These are phyloP conservation scores for Trochalopteron elliotii DNA, from an alignment of 2,113 vertebrate species.

Conservation along the genomic window DNA sequence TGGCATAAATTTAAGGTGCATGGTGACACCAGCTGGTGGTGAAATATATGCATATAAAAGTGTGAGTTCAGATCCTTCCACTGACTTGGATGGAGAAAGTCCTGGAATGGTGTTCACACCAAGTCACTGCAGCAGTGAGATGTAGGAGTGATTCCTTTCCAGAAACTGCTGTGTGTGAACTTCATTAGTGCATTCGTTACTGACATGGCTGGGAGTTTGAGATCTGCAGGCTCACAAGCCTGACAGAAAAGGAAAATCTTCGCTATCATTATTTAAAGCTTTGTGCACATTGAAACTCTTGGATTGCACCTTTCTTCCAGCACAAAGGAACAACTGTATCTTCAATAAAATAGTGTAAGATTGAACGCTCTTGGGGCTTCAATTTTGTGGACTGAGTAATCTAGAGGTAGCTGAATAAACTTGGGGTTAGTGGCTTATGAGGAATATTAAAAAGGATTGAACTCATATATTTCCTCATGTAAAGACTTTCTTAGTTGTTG, in stretches of 20 bases:
- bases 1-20: background rate
- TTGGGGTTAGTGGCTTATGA: background rate
- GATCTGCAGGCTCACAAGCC: background rate
- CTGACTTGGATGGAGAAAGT: background rate
- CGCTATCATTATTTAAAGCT: background rate
- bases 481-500: background rate
- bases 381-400: background rate
- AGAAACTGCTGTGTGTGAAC: background rate
- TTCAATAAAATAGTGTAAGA: background rate
- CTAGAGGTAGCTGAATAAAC: background rate
- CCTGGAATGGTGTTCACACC: background rate
- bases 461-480: background rate
- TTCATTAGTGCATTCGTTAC: background rate
- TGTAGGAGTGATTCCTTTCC: background rate
- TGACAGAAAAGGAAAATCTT: background rate
- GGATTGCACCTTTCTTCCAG: background rate
- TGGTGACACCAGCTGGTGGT: conserved; percentile 22
- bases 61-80: background rate
- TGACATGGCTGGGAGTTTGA: background rate
- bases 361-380: background rate
- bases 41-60: background rate
- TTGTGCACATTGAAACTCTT: background rate
- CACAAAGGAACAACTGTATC: background rate
- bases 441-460: background rate
- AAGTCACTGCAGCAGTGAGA: background rate